phyloP scores from a whole-genome alignment of 2,797 vertebrate species.

The Acestrorhynchus altus region DNA sequence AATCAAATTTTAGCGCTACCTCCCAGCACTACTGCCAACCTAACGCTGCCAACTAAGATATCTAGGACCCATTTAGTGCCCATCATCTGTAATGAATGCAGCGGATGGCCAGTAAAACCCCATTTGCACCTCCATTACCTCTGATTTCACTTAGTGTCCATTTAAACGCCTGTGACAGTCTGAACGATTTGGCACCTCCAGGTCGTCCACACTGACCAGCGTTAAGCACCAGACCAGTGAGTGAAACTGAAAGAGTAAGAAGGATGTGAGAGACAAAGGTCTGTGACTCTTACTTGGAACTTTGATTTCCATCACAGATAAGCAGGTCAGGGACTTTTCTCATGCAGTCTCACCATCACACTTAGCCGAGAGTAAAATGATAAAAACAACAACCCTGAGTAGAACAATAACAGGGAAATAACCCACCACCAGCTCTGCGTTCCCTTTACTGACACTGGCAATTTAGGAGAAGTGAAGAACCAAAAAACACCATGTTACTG shows the following conservation, averaged over 20 bases:
- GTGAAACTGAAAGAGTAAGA: background rate
- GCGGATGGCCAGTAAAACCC: background rate
- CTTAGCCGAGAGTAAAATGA: background rate
- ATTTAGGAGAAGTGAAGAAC: background rate
- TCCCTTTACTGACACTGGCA: background rate
- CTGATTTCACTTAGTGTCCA: background rate
- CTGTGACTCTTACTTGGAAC: background rate
- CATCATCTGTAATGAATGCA: background rate
- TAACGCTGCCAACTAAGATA: no score
- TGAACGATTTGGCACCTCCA: background rate
- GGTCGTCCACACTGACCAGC: background rate
- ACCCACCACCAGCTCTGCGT: background rate
- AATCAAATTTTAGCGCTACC: no score
- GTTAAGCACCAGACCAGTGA: background rate
- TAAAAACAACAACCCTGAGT: background rate
- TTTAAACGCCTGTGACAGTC: background rate
- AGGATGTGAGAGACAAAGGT: background rate
- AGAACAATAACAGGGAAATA: constrained; percentile 26
- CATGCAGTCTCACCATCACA: constrained; percentile 8
- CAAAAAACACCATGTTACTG: background rate
- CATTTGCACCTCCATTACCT: constrained; percentile 12
- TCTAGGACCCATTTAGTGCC: no score
- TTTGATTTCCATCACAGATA: background rate
- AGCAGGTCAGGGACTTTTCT: constrained; percentile 8
- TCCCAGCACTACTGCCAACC: no score